Evolutionary conservation across 1,140 invertebrate genomes (phyloP).

Genomic region (Cyclina sinensis): DNA sequence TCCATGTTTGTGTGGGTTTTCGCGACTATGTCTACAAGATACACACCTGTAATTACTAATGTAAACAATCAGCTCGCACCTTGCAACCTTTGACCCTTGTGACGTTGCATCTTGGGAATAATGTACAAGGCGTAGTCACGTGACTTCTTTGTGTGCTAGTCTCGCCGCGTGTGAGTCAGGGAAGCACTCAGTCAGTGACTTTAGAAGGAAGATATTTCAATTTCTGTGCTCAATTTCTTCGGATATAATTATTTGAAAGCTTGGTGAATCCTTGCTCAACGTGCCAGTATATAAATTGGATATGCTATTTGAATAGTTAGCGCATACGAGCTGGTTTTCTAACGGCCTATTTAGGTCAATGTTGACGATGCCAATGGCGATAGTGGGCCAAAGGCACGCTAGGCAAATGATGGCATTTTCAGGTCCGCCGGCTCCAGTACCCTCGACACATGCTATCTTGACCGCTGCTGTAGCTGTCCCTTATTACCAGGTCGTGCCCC

Average conservation of each 20-base stretch:
- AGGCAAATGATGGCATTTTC: slow-evolving; percentile 87
- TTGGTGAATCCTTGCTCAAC: slow-evolving; percentile 71
- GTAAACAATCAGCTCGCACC: slow-evolving; percentile 68
- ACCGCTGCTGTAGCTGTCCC: slow-evolving; percentile 82
- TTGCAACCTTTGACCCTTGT: slow-evolving; percentile 69
- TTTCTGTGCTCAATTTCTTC: slow-evolving; percentile 61
- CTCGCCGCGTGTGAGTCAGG: slow-evolving; percentile 85
- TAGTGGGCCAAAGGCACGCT: slow-evolving; percentile 85
- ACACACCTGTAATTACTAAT: slow-evolving; percentile 64
- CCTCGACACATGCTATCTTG: slow-evolving; percentile 83
- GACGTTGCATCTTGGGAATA: slow-evolving; percentile 81
- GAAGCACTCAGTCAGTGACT: slow-evolving; percentile 72
- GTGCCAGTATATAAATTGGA: slow-evolving; percentile 71
- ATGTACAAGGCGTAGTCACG: slow-evolving; percentile 84
- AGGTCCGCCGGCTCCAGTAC: slow-evolving; percentile 78
- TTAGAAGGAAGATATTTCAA: slow-evolving; percentile 71
- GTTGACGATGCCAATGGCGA: slow-evolving; percentile 85
- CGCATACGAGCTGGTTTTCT: slow-evolving; percentile 75
- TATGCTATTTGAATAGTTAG: slow-evolving; percentile 70
- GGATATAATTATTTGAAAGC: slow-evolving; percentile 56
- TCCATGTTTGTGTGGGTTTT: background rate
- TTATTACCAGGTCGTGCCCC: slow-evolving; percentile 80
- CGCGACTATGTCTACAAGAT: background rate
- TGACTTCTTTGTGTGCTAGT: slow-evolving; percentile 86
- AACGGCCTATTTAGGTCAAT: slow-evolving; percentile 72